Evolutionary conservation across 2,113 vertebrate species (phyloP).

Genomic region (Gallinago undulata): DNA sequence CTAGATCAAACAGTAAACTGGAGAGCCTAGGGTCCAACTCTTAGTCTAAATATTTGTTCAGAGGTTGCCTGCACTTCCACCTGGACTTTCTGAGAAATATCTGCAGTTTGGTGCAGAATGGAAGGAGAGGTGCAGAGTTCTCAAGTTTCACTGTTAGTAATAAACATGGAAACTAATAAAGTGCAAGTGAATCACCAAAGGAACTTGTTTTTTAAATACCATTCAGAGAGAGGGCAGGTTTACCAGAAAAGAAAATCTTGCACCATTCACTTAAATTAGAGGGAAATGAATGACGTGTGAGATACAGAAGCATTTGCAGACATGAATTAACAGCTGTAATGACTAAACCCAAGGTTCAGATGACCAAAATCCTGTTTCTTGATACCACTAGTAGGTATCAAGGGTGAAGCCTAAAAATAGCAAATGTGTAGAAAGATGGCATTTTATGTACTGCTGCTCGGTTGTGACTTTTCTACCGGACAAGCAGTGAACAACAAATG

Average conservation of each 20-base stretch:
- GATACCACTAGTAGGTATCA: not conserved
- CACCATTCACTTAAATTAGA: not conserved
- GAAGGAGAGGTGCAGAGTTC: slow-evolving; percentile 32
- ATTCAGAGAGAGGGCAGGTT: not conserved
- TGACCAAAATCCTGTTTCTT: not conserved
- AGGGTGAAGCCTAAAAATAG: not conserved
- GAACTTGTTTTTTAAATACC: not conserved
- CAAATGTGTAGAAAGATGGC: not conserved
- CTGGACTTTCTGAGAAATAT: not conserved
- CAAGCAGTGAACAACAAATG: not conserved
- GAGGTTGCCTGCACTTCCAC: slow-evolving; percentile 32
- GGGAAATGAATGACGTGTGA: not conserved
- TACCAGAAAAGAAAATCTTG: not conserved
- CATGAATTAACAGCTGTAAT: not conserved
- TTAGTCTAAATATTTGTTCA: slow-evolving; percentile 59
- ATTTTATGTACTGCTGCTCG: not conserved
- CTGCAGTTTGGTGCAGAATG: not conserved
- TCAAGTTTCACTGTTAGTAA: slow-evolving; percentile 47
- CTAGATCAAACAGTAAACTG: slow-evolving; percentile 46
- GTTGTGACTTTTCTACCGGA: not conserved
- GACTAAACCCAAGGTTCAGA: not conserved
- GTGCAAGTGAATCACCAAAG: slow-evolving; percentile 44
- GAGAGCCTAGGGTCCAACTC: slow-evolving; percentile 2
- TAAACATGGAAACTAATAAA: slow-evolving; percentile 50
- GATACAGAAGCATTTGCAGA: not conserved